Conservation (phyloP, 2,888 invertebrate genomes). For the Lepidochrysops patricia region DNA sequence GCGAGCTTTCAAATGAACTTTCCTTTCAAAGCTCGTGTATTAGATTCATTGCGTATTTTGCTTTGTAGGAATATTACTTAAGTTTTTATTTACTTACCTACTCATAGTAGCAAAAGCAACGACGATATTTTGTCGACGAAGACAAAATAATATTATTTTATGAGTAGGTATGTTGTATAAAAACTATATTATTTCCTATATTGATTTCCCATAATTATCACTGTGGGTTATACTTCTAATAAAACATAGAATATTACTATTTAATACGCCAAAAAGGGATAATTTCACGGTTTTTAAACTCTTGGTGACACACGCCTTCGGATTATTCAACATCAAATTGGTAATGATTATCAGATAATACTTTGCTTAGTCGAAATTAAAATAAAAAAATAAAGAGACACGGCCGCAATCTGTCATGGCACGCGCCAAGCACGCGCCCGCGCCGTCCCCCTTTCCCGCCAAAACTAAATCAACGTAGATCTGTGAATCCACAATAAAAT, state of each 20-base stretch:
- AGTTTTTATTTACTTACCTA: no score
- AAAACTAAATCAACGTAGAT: constrained; percentile 49
- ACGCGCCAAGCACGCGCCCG: constrained; percentile 57
- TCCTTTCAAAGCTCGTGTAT: constrained; percentile 25
- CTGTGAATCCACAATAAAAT: constrained; percentile 53
- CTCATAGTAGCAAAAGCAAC: no score
- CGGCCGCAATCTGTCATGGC: constrained; percentile 48
- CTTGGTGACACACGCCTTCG: constrained; percentile 27
- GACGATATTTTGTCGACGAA: no score
- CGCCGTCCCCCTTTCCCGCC: constrained; percentile 39
- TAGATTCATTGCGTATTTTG: not conserved
- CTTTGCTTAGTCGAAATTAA: constrained; percentile 24
- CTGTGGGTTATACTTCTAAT: no score
- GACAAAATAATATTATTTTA: no score
- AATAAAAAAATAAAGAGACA: constrained; percentile 34
- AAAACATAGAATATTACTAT: not conserved
- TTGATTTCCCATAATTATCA: no score
- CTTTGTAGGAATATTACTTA: no score
- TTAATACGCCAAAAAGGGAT: constrained; percentile 21
- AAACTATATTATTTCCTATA: no score
- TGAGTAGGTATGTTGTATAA: no score
- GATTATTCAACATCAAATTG: constrained; percentile 37
- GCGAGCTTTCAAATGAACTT: constrained; percentile 29
- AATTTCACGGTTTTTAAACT: constrained; percentile 34
- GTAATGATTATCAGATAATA: constrained; percentile 45